phyloP scores from a whole-genome alignment of 30 jellyfish, hydroid and myxozoan genomes.

The Haliclystus octoradiatus region DNA sequence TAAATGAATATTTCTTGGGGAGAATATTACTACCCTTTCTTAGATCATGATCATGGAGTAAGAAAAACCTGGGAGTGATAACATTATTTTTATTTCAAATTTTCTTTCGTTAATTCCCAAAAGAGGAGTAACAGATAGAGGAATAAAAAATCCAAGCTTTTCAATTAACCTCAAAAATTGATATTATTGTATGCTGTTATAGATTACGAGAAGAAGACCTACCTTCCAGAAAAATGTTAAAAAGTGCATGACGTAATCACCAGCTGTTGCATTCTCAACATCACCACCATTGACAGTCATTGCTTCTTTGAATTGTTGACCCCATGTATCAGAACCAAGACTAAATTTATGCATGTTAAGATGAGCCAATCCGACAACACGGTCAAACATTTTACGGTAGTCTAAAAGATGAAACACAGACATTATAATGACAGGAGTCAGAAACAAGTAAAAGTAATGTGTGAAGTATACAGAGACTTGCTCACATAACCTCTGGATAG shows the following conservation, averaged over 20 bases:
- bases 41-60: not conserved
- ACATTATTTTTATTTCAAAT: no score
- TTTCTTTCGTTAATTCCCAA: no score
- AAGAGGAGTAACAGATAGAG: no score
- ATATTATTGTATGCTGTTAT: no score
- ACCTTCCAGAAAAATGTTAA: conserved; percentile 94
- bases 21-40: no score
- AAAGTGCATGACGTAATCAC: conserved; percentile 87
- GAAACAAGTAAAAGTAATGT: not conserved
- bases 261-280: conserved; percentile 57
- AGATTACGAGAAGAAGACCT: no score
- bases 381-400: conserved; percentile 84
- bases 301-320: conserved; percentile 91
- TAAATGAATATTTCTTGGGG: no score
- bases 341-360: conserved; percentile 68
- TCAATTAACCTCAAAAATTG: no score
- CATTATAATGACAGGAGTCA: no score
- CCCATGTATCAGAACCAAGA: conserved; percentile 96
- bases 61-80: no score
- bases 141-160: no score
- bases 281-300: conserved; percentile 97
- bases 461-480: not conserved
- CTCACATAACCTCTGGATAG: not conserved
- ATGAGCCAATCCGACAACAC: conserved; percentile 85
- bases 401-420: no score